Evolutionary conservation across 2,113 vertebrate genomes (phyloP), one percentile per base, ranked within the genome.

Genomic region (Oreocharis arfaki): DNA sequence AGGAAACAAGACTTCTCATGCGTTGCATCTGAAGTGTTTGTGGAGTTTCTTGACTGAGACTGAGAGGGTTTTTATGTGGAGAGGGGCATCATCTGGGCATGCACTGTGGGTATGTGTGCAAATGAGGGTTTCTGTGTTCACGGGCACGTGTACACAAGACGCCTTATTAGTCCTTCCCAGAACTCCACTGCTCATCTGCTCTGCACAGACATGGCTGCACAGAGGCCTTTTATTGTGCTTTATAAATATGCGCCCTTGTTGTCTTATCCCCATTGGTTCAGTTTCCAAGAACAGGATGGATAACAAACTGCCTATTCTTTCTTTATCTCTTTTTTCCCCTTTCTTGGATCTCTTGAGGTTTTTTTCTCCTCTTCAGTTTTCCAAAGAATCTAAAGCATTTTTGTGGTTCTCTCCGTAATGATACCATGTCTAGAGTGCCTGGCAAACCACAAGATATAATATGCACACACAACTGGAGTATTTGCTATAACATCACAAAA

Each of bases 141-240:
- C 17, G 18, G 77, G 93, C 96, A 92, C 55, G 33, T 77, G 94
- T 78, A 94, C 93, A 83, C 87, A 96, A 95, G 89, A 85, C 0
- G 37, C 80, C 89, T 93, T 93, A 92, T 97, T 84, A 96, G 95
- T 82, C 96, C 93, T 96, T 93, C 83, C 93, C 93, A 95, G 96
- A 95, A 95, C 94, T 95, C 74, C 52, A 5, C 44, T 5, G 44
- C 89, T 96, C 97, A 97, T 97, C 95, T 97, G 94, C 84, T 97
- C 91, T 73, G 70, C 1, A 3, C 93, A 96, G 88, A 97, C 95
- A 81, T 55, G 82, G 96, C 93, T 59, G 77, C 82, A 97, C 95
- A 97, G 96, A 95, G 91, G 92, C 84, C 92, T 97, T 97, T 97
- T 95, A 97, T 97, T 77, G 73, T 93, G 81, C 96, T 97, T 96